These are phyloP conservation scores for Oryzias curvinotus DNA, from an alignment of 2,113 vertebrate genomes.

Conservation along the genomic window DNA sequence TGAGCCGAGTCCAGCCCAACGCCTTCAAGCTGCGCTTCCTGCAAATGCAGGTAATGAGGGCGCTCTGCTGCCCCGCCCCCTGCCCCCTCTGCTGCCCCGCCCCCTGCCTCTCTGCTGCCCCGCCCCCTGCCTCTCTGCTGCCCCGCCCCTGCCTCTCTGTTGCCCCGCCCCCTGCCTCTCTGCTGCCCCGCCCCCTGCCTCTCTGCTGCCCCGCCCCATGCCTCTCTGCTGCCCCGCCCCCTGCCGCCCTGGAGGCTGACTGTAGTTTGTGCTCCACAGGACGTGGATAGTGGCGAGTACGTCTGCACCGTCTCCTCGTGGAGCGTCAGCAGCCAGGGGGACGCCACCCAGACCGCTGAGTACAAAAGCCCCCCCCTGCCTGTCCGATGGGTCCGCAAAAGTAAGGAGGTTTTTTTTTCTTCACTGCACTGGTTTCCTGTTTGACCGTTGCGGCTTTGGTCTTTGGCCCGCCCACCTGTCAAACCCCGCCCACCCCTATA, in stretches of 20 bases:
- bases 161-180: no score
- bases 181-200: no score
- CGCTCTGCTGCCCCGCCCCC: neutral
- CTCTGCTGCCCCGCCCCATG: no score
- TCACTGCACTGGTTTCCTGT: neutral
- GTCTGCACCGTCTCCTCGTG: constrained; percentile 83
- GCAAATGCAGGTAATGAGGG: constrained; percentile 72
- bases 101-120: constrained; percentile 81
- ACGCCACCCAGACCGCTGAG: constrained; percentile 79
- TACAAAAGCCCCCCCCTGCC: constrained; percentile 72
- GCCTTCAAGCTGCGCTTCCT: constrained; percentile 87
- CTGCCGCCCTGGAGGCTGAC: no score
- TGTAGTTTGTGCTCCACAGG: constrained; percentile 36
- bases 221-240: no score
- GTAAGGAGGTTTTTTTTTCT: constrained; percentile 71
- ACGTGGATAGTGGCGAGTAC: constrained; percentile 86
- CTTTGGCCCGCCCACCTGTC: neutral
- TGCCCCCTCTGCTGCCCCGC: constrained; percentile 66
- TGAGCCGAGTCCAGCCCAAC: constrained; percentile 75
- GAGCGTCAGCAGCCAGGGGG: constrained; percentile 76
- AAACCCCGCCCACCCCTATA: no score
- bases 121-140: no score
- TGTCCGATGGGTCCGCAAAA: constrained; percentile 83
- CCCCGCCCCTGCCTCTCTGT: no score
- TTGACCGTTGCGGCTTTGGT: no score